Evolutionary conservation across 2,797 vertebrate species (phyloP).

Genomic region (Rhabdomys pumilio): DNA sequence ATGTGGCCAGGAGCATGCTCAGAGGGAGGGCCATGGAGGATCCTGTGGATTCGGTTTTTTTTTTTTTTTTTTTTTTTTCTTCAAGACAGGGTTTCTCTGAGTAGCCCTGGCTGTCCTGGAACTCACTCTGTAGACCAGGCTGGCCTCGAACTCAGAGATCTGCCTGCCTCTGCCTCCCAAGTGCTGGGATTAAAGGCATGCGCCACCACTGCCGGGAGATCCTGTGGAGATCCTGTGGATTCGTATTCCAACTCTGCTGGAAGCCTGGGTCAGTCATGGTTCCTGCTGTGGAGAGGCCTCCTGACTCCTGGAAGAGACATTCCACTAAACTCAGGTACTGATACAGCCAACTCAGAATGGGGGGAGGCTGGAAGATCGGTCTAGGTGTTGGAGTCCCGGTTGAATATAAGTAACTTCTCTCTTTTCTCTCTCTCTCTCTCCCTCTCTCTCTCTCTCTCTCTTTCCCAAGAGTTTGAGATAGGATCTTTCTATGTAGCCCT

Average conservation of each 20-base stretch:
- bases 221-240: no score
- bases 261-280: neutral
- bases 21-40: neutral
- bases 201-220: no score
- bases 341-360: neutral
- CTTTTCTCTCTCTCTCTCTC: neutral
- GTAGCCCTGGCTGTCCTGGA: no score
- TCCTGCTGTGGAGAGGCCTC: neutral
- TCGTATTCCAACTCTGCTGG: neutral
- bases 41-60: no score
- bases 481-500: neutral
- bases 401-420: slow-evolving; percentile 2
- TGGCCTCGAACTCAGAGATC: no score
- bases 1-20: neutral
- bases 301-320: neutral
- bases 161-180: no score
- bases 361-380: neutral
- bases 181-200: no score
- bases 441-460: no score
- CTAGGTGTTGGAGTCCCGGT: neutral
- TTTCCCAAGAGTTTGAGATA: neutral
- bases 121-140: no score
- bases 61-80: no score
- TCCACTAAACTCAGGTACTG: neutral
- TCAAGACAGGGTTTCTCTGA: no score